Evolutionary conservation across 2,888 invertebrate species (phyloP), one percentile per base, ranked within the genome.

Genomic region (Agrotis exclamationis): DNA sequence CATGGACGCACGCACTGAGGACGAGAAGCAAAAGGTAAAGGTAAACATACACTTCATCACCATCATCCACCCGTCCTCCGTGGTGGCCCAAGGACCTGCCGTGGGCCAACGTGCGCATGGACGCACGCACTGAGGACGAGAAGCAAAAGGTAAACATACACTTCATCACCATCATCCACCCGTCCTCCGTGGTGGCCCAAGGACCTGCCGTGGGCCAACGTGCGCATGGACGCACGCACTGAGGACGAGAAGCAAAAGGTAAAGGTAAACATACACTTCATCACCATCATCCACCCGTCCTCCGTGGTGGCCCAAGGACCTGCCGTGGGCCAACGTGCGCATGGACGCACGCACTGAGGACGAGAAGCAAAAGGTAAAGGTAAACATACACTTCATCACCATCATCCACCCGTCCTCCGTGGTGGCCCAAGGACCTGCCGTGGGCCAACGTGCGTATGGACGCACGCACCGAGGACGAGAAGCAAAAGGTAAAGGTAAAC

Each of bases 51-150:
- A n/a, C 56, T 44, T 24, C 14, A 44, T 24, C n/a, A 24, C 28
- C 56, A 56, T 56, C 39, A 63, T 99, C 99, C 22, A 99, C 99
- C 71, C 97, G 99, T 83, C 99, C 99, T 65, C 98, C 98, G 11
- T 99, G 99, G 99, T 99, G 99, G 99, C 99, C 99, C 28, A 98
- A 98, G 93, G 99, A 99, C 95, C 96, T 99, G 87, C 99, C 99
- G 9, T 99, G 99, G 99, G 99, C 99, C 74, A 99, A 99, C 96
- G 99, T 99, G 18, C 97, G 99, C 85, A 99, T 99, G 98, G 99
- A 99, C 95, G 99, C 99, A 3, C 97, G 99, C 82, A 97, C 98
- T 24, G 99, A 99, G 92, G 99, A 99, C 89, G 99, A 99, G 92
- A 99, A 99, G 92, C 99, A 99, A 94, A 99, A 99, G 97, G 99